Evolutionary conservation across 2,797 vertebrate species (phyloP), one percentile per base, ranked within the genome.

Genomic region (Lepilemur ruficaudatus): DNA sequence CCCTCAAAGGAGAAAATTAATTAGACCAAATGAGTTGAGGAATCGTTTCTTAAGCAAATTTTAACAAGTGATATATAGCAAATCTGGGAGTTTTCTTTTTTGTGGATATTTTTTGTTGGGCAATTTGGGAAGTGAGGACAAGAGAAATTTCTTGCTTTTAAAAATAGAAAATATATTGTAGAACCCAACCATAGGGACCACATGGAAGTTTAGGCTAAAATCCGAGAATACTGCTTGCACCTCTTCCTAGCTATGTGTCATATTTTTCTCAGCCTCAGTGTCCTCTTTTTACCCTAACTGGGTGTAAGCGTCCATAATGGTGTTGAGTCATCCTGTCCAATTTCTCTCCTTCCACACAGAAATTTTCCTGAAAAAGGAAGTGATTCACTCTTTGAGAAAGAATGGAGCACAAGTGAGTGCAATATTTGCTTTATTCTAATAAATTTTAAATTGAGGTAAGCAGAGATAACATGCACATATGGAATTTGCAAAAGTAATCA

Each of bases 1-100:
- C 55, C 48, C 50, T 94, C 93, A 95, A 91, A 97, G 93, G 89
- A 95, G 43, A 82, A 79, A 97, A 93, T 46, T 93, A 96, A 94
- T 32, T 89, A 97, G 87, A 79, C 28, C 13, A 1, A 9, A 59
- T 59, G 57, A 97, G 4, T 46, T 95, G 28, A 81, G 25, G 81
- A 87, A 96, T 97, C 97, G 84, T n/a, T 92, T 96, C 59, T 92
- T 95, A 70, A 83, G 82, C 4, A 5, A 92, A 76, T 94, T 97
- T 95, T 96, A 61, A 73, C 32, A 12, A 22, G 13, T 96, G 93
- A 91, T 94, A 20, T 89, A 90, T 30, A 91, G 17, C 15, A 91
- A 96, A 86, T 89, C 57, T 91, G 35, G 32, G 88, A 69, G 38
- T 94, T 95, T 84, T 86, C 32, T 94, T 95, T 84, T 86, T 22